Conservation (phyloP, 1,140 invertebrate genomes). For the Platorchestia sp. region DNA sequence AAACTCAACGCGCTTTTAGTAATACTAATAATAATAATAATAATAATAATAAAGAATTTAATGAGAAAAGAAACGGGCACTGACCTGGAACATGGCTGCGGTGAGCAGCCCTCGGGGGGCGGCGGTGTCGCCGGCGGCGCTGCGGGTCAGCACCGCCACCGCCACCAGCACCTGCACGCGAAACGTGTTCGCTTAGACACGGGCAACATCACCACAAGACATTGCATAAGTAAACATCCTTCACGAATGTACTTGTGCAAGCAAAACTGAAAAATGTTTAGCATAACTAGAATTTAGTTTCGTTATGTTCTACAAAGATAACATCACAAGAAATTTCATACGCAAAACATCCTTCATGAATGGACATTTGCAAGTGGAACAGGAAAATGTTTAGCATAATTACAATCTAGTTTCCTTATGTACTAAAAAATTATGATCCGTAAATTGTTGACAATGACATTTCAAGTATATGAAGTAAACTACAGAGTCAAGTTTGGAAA, state of each 20-base stretch:
- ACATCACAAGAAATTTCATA: no score
- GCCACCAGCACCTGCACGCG: background rate
- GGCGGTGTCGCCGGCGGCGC: background rate
- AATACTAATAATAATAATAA: background rate
- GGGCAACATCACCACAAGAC: background rate
- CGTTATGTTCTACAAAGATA: no score
- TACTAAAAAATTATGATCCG: background rate
- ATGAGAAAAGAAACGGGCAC: background rate
- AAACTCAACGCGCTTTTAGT: background rate
- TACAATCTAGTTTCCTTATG: background rate
- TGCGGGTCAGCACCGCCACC: background rate
- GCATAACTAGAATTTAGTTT: no score
- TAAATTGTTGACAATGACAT: background rate
- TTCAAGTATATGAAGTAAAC: background rate
- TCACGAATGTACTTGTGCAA: no score
- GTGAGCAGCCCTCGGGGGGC: background rate
- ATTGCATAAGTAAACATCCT: no score
- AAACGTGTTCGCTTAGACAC: background rate
- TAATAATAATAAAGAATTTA: background rate
- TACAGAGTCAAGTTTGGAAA: no score
- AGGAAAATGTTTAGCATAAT: background rate
- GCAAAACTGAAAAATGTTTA: no score
- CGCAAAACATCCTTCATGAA: background rate
- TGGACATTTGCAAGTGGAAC: background rate
- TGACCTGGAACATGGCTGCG: conserved; percentile 3